Evolutionary conservation across 2,797 vertebrate species (phyloP).

Genomic region (Sebastes elongatus): DNA sequence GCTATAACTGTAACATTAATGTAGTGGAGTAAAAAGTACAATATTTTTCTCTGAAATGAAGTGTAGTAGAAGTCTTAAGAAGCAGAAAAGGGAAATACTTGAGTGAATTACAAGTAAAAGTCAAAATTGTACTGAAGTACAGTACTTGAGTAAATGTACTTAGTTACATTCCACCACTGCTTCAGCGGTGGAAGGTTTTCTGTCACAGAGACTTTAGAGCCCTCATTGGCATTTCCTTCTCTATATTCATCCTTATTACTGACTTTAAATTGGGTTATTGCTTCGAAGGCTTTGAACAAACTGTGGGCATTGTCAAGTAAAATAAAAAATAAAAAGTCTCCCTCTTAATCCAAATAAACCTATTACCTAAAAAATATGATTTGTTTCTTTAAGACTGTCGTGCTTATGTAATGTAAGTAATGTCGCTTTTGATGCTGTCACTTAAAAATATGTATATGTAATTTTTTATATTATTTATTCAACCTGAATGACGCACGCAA

Average conservation of each 20-base stretch:
- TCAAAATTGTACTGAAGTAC: no score
- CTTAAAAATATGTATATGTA: neutral
- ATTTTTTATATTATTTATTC: neutral
- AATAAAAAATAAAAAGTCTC: neutral
- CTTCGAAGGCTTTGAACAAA: neutral
- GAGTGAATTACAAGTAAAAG: no score
- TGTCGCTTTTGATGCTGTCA: neutral
- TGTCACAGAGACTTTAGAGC: neutral
- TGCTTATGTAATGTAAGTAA: neutral
- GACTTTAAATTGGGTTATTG: neutral
- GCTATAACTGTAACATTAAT: no score
- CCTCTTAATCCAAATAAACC: neutral
- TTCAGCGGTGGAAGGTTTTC: neutral
- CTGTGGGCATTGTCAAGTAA: neutral
- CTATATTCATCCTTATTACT: neutral
- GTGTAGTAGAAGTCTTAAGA: no score
- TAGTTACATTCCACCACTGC: no score
- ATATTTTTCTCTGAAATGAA: no score
- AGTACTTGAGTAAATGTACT: no score
- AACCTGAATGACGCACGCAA: neutral
- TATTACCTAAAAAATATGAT: neutral
- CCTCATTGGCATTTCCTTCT: neutral
- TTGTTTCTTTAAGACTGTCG: neutral
- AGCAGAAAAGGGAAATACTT: no score
- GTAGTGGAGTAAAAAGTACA: no score